Conservation (phyloP, 2,113 vertebrate species). For the Cervus canadensis region DNA sequence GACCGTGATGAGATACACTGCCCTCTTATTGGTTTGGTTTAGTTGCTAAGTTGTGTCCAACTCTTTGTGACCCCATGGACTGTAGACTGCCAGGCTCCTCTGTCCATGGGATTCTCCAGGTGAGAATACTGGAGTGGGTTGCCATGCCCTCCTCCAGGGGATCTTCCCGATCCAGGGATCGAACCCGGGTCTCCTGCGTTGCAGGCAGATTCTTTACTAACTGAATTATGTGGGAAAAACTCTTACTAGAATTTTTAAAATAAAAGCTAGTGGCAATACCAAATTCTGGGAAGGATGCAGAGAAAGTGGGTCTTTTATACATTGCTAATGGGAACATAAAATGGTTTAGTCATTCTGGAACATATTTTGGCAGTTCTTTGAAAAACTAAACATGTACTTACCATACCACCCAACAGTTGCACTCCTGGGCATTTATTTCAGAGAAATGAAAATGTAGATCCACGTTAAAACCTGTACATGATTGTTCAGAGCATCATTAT, state of each 20-base stretch:
- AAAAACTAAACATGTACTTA: neutral
- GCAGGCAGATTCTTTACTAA: neutral
- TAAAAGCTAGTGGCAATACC: neutral
- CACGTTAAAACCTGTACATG: neutral
- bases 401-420: neutral
- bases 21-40: neutral
- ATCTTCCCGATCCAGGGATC: neutral
- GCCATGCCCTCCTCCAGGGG: neutral
- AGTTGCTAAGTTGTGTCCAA: neutral
- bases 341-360: neutral
- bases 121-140: neutral
- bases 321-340: neutral
- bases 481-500: neutral
- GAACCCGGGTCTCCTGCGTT: rapidly evolving
- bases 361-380: neutral
- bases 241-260: neutral
- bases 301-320: neutral
- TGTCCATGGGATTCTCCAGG: neutral
- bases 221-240: neutral
- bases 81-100: neutral
- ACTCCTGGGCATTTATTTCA: neutral
- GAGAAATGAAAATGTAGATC: neutral
- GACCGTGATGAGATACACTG: neutral
- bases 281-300: neutral
- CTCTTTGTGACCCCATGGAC: neutral